Evolutionary conservation across 2,113 vertebrate genomes (phyloP), one percentile per base, ranked within the genome.

Genomic region (Bufo bufo): DNA sequence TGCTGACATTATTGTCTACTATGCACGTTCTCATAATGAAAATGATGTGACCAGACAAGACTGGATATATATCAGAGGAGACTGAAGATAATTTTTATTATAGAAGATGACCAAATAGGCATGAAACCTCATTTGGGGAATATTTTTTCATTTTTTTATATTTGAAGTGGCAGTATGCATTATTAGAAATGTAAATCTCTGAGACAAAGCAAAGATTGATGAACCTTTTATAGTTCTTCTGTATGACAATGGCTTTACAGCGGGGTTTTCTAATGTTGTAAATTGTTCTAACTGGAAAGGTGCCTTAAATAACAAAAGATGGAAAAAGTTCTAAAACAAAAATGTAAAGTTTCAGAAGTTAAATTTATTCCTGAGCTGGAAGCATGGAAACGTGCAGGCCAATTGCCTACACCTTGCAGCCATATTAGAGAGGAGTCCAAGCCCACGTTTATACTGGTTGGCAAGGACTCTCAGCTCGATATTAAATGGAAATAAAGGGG

Each of bases 101-200:
- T 66, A 79, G 56, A 43, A 65, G 59, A 86, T 86, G 61, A 61
- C 47, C 75, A 65, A 86, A 86, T 86, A 78, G 74, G 59, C 75
- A 78, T 79, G 75, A 78, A 86, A 86, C 58, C 75, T 77, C n/a
- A 43, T 52, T 78, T 61, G 13, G 6, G 49, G 61, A 19, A 19
- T 50, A 45, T 50, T 79, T 52, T 65, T 79, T 79, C 4, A 17
- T 4, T 33, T 45, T 50, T 77, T 78, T 77, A 79, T 69, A 78
- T 69, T 86, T 86, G 75, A 79, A 66, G 19, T 78, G 74, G 33
- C 58, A 79, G 56, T 47, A 54, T 66, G 47, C 47, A 78, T 86
- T 79, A 86, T 86, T 86, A 69, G n/a, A 86, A 61, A 79, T 86
- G 85, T 79, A 86, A 86, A 86, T 86, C 61, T 66, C 59, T 8